These are phyloP conservation scores for Poecile atricapillus DNA, from an alignment of 2,113 vertebrate species.

Conservation along the genomic window DNA sequence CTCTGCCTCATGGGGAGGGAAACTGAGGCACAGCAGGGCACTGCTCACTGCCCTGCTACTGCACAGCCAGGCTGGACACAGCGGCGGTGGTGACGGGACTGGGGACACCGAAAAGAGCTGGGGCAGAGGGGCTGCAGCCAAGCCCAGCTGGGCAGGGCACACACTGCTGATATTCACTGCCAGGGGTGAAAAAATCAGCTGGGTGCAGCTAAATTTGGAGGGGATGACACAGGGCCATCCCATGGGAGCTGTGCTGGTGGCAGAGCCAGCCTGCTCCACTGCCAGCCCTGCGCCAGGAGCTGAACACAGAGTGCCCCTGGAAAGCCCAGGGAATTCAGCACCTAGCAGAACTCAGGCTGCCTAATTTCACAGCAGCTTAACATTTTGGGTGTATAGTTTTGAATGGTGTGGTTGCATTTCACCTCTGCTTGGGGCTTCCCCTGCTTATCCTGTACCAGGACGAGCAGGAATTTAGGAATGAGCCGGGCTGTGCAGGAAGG, in stretches of 20 bases:
- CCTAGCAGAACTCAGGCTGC: background rate
- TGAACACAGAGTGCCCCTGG: background rate
- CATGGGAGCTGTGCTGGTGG: background rate
- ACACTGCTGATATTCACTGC: background rate
- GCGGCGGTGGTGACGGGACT: accelerated
- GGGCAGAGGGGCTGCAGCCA: background rate
- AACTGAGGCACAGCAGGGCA: background rate
- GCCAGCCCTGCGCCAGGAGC: background rate
- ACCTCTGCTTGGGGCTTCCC: background rate
- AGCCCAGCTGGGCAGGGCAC: background rate
- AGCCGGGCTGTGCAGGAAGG: background rate
- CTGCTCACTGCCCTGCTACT: background rate
- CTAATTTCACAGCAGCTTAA: background rate
- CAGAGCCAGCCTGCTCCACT: background rate
- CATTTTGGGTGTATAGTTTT: background rate
- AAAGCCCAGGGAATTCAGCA: background rate
- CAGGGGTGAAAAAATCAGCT: background rate
- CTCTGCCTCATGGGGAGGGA: background rate
- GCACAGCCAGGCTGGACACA: background rate
- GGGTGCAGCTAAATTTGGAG: background rate
- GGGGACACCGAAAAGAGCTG: background rate
- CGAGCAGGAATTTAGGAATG: accelerated
- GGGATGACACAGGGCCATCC: background rate
- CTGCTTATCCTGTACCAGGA: background rate
- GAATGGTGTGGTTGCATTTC: background rate